These are phyloP conservation scores for Heliconius hewitsoni DNA, from an alignment of 1,140 invertebrate species.

Conservation along the genomic window DNA sequence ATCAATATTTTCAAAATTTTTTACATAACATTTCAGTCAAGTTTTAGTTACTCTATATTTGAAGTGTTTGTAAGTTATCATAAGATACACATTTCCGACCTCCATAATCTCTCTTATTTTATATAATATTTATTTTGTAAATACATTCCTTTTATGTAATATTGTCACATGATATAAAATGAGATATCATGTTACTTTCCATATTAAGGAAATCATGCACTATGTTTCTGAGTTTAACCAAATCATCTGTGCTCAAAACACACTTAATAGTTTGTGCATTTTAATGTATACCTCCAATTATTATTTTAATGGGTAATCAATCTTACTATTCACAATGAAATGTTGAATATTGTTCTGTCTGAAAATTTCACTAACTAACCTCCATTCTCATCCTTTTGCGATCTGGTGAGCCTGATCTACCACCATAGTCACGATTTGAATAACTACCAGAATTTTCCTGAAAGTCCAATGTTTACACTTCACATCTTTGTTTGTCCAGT, in stretches of 20 bases:
- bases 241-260: slow-evolving; percentile 7
- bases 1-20: background rate
- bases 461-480: slow-evolving; percentile 44
- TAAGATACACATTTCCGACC: background rate
- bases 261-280: slow-evolving; percentile 2
- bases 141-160: background rate
- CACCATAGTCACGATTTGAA: slow-evolving; percentile 75
- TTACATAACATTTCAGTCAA: background rate
- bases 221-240: slow-evolving; percentile 15
- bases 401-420: slow-evolving; percentile 75
- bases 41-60: background rate
- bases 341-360: slow-evolving; percentile 12
- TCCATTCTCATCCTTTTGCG: slow-evolving; percentile 80
- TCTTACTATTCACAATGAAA: slow-evolving; percentile 9
- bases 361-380: slow-evolving; percentile 55
- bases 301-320: slow-evolving; percentile 18
- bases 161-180: slow-evolving; percentile 4
- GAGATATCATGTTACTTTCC: background rate
- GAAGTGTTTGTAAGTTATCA: background rate
- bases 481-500: slow-evolving; percentile 8
- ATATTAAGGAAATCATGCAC: slow-evolving; percentile 21
- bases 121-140: background rate
- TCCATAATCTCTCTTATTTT: background rate
- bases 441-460: slow-evolving; percentile 68
- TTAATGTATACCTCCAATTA: slow-evolving; percentile 5